These are phyloP conservation scores for Grus americana DNA, from an alignment of 2,113 vertebrate species.

Conservation along the genomic window DNA sequence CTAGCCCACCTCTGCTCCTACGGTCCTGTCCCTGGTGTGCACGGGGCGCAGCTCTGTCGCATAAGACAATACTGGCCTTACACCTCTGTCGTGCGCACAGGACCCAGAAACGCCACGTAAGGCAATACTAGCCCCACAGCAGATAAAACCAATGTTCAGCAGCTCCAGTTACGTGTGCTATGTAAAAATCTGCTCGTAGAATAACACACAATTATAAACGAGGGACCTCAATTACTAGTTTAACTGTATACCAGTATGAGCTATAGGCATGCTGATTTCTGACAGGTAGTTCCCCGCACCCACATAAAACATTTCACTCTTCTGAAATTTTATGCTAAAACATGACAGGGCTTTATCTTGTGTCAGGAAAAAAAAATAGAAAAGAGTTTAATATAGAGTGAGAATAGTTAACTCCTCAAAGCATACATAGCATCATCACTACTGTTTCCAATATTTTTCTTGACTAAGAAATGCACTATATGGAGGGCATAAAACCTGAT, in stretches of 20 bases:
- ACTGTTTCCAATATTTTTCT: background rate
- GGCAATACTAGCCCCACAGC: background rate
- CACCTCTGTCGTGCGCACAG: background rate
- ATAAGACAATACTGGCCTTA: background rate
- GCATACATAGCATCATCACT: rapidly evolving
- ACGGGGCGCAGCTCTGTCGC: rapidly evolving
- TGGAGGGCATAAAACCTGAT: background rate
- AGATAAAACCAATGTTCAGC: background rate
- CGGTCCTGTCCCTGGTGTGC: background rate
- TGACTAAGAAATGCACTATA: background rate
- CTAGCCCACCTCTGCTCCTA: background rate
- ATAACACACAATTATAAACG: background rate
- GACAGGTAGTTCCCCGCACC: background rate
- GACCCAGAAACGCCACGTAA: rapidly evolving
- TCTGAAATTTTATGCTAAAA: background rate
- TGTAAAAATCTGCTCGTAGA: background rate
- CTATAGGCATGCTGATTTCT: background rate
- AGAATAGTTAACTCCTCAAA: background rate
- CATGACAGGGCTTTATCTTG: background rate
- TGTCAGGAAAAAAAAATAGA: background rate
- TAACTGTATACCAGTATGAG: background rate
- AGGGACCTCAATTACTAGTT: background rate
- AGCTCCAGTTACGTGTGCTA: background rate
- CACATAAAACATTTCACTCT: background rate
- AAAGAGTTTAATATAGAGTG: background rate